Base-by-base conservation (phyloP, 1,140 invertebrate species). In the Helicorthomorpha holstii region DNA sequence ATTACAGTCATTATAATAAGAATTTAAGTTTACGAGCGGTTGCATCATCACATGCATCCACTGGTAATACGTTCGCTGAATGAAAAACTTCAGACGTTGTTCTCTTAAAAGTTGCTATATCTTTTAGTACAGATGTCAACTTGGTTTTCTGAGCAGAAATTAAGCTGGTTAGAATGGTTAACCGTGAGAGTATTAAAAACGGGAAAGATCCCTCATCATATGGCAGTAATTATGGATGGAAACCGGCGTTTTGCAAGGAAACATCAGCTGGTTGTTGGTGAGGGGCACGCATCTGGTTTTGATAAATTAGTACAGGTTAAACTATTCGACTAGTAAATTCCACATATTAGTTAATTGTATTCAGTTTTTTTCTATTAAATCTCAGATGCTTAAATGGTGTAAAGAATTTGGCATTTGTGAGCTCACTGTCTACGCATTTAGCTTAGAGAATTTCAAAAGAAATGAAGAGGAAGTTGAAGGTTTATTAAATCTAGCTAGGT, bases 151-250 rank as follows among this genome's bases (percentile, higher is more conserved):
- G n/a, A n/a, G n/a, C n/a, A n/a, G n/a, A n/a, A n/a, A n/a, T n/a
- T n/a, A n/a, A n/a, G n/a, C n/a, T 86, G 81, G 74, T 64, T 85
- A 49, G 84, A 94, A 69, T 69, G 73, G 46, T 68, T 87, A 22
- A 81, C 78, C 59, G 72, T 85, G n/a, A 80, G 80, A 62, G 66
- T 92, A 26, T 63, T 97, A 44, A 85, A 79, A 66, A 77, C 76
- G 53, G 91, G 92, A 3, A 70, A 77, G 21, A 71, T 98, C 54
- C 94, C 94, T 0, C 74, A 77, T 58, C 94, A 98, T 72, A 73
- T 98, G 50, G 93, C 91, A 1, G 82, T 98, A 64, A 97, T 98
- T 50, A 97, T 98, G 92, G 96, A 99, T 72, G 96, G 96, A 22
- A 99, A 99, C 70, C 75, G 96, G 53, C 72, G 96, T 57, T 99